phyloP scores from a whole-genome alignment of 1,140 invertebrate genomes.

The Hylaeus volcanicus region DNA sequence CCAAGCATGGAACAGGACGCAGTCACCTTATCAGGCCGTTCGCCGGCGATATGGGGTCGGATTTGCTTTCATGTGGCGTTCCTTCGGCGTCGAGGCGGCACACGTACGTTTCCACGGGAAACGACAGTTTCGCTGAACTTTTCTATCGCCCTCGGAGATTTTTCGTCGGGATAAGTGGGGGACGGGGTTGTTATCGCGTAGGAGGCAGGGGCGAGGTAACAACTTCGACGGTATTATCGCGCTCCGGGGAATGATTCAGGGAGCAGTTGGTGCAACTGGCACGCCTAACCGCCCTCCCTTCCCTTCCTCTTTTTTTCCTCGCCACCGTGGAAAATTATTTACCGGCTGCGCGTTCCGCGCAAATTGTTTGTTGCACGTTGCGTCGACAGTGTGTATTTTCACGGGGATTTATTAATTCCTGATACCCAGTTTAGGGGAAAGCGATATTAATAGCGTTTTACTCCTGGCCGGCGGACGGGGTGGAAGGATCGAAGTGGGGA shows the following conservation, averaged over 20 bases:
- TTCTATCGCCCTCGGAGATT: constrained; percentile 54
- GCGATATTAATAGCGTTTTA: no score
- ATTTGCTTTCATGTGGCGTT: constrained; percentile 24
- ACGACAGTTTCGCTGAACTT: constrained; percentile 61
- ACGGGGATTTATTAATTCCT: no score
- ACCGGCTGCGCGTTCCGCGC: no score
- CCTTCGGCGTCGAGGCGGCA: constrained; percentile 17
- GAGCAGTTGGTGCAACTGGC: not conserved
- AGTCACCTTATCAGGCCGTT: constrained; percentile 27
- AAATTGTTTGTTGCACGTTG: no score
- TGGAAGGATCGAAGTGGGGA: no score
- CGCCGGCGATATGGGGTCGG: constrained; percentile 23
- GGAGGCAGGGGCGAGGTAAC: constrained; percentile 41
- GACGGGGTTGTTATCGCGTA: constrained; percentile 47
- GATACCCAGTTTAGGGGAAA: no score
- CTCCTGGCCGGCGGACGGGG: no score
- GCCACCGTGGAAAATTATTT: not conserved
- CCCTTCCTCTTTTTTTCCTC: not conserved
- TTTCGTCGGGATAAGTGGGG: constrained; percentile 56
- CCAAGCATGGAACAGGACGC: not conserved
- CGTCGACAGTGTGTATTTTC: no score
- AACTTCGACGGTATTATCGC: constrained; percentile 55
- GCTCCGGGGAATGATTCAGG: constrained; percentile 3
- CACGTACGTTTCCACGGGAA: constrained; percentile 56
- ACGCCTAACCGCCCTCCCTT: no score